Conservation (phyloP, 2,888 invertebrate genomes). For the Ectemnius lituratus region DNA sequence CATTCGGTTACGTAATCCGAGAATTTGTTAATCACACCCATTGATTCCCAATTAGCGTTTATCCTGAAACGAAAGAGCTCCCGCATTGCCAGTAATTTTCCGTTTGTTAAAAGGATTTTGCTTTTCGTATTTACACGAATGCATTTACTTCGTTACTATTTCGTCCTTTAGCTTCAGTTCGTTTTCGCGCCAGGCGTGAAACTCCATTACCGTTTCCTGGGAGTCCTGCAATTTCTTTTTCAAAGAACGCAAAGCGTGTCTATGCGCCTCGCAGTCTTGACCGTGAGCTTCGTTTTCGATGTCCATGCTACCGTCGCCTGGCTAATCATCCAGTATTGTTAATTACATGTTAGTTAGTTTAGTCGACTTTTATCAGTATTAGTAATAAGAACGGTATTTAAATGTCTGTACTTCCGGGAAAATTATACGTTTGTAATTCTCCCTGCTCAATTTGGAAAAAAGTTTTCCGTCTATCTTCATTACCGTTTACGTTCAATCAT, state of each 20-base stretch:
- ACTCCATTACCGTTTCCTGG: neutral
- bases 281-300: too few relatives aligned
- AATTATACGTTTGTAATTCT: neutral
- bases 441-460: neutral
- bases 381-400: too few relatives aligned
- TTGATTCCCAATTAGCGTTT: slow-evolving; percentile 54
- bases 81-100: slow-evolving; percentile 43
- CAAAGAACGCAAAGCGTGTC: neutral
- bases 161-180: neutral
- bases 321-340: too few relatives aligned
- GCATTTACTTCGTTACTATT: neutral
- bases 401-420: too few relatives aligned
- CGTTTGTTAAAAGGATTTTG: slow-evolving; percentile 10
- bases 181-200: neutral
- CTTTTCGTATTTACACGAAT: neutral
- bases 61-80: slow-evolving; percentile 45
- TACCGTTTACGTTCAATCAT: neutral
- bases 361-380: too few relatives aligned
- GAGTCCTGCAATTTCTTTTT: neutral
- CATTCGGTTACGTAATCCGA: slow-evolving; percentile 57
- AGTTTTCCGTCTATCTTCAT: neutral
- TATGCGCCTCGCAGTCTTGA: too few relatives aligned
- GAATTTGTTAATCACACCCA: slow-evolving; percentile 56
- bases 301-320: too few relatives aligned
- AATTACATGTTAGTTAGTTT: too few relatives aligned